Base-by-base conservation (phyloP, 2,797 vertebrate species). In the Columba guinea region DNA sequence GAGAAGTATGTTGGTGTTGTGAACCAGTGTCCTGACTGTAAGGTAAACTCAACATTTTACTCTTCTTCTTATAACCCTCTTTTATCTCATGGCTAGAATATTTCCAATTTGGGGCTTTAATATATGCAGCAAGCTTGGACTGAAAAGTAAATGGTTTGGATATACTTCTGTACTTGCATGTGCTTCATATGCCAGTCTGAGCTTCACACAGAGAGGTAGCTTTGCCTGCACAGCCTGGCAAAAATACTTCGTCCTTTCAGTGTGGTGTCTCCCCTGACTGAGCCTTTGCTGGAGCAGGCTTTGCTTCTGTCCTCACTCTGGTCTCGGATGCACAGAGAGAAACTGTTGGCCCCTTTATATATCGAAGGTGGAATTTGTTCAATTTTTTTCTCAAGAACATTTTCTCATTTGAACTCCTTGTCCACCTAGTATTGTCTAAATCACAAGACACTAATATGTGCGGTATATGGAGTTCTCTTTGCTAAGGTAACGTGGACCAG, bases 181-280 rank as follows among this genome's bases (percentile, higher is more conserved):
- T 30, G 24, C 30, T 35, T 62, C 37, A 26, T 7, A 1, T 9
- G 30, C 21, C 39, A 52, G 30, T 15, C 28, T 37, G 49, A 67
- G 35, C 65, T 69, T 27, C 2, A 0, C 5, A 8, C n/a, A 24
- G 21, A 73, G 59, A 13, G 16, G 20, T 22, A n/a, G 26, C 28
- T 86, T 51, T 52, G 55, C 30, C 65, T 27, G 5, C 23, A 32
- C 46, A 44, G 28, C 9, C 2, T 75, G 28, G 14, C 63, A 11
- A 34, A 32, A 28, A 11, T 7, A 5, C 3, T 21, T 32, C 4
- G 2, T 5, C 19, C 28, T 46, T 74, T 34, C 24, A 16, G 8
- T 13, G 15, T 30, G 18, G n/a, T 26, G 13, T 32, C 11, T 75
- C 8, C 22, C 0, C 1, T 19, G 20, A 32, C 4, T 5, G 21